Percentiles rank a stretch among this genome's conserved stretches.
Conservation (phyloP, 2,797 vertebrate species). For the Lutjanus campechanus region DNA sequence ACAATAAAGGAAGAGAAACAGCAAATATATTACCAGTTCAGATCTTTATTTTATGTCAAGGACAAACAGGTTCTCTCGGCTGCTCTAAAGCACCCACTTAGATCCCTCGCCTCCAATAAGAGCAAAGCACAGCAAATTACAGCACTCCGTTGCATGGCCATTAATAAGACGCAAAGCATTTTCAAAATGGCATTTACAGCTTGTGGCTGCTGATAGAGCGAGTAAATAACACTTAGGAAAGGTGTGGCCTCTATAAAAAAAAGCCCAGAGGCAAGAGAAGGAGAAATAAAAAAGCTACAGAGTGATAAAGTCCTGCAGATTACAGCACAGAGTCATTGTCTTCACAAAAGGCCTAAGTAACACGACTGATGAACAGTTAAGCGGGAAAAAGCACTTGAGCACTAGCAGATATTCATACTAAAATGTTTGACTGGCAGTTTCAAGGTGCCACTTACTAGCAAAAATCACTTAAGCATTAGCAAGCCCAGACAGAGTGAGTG, state of each 20-base stretch:
- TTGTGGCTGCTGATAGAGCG: conserved; percentile 67
- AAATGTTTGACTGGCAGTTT: conserved; percentile 71
- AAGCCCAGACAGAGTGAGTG: conserved; percentile 55
- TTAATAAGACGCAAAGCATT: conserved; percentile 79
- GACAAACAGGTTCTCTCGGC: conserved; percentile 80
- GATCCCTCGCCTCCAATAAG: conserved; percentile 73
- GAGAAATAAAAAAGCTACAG: conserved; percentile 50
- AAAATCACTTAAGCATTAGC: conserved; percentile 71
- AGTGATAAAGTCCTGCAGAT: conserved; percentile 61
- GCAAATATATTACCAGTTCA: conserved; percentile 83
- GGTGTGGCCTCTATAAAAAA: conserved; percentile 59
- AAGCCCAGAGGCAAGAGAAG: conserved; percentile 29
- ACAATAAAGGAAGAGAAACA: conserved; percentile 81
- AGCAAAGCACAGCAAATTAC: conserved; percentile 76
- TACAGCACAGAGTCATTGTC: conserved; percentile 46
- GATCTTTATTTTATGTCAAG: conserved; percentile 86
- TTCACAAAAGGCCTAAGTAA: conserved; percentile 50
- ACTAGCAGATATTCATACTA: conserved; percentile 35
- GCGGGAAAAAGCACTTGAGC: conserved; percentile 54
- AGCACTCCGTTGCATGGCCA: conserved; percentile 61
- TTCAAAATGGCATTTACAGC: conserved; percentile 80
- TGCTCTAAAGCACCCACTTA: conserved; percentile 78
- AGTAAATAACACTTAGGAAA: conserved; percentile 76
- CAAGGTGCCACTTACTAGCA: conserved; percentile 65
- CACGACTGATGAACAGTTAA: conserved; percentile 42